Conservation (phyloP, 1,140 invertebrate species). For the Drosophila baimaii region DNA sequence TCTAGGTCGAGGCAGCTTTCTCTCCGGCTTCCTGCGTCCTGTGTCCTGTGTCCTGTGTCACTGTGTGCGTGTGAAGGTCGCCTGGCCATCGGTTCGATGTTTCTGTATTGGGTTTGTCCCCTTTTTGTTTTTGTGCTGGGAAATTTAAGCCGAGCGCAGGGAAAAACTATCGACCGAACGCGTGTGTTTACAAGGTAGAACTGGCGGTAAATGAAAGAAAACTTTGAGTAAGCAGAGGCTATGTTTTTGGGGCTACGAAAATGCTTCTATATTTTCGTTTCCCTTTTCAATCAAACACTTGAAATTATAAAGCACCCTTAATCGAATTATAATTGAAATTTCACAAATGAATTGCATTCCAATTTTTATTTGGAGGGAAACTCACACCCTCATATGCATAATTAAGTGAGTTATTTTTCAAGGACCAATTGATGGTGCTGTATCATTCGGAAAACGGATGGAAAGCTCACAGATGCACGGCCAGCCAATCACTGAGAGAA, state of each 20-base stretch:
- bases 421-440: slow-evolving; percentile 48
- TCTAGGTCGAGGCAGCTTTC: slow-evolving; percentile 78
- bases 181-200: slow-evolving; percentile 8
- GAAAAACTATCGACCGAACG: slow-evolving; percentile 27
- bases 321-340: not conserved
- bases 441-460: slow-evolving; percentile 11
- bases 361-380: not conserved
- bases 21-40: slow-evolving; percentile 13
- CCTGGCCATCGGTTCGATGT: slow-evolving; percentile 28
- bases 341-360: not conserved
- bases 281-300: not conserved
- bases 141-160: not conserved
- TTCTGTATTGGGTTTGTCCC: slow-evolving; percentile 28
- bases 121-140: not conserved
- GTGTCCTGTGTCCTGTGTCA: slow-evolving; percentile 8
- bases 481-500: not conserved
- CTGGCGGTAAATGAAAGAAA: not conserved
- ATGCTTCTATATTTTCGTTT: not conserved
- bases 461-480: slow-evolving; percentile 38
- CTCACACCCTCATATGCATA: slow-evolving; percentile 31
- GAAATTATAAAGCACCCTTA: not conserved
- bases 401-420: slow-evolving; percentile 69
- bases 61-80: slow-evolving; percentile 51
- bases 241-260: too few relatives aligned
- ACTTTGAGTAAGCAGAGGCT: too few relatives aligned